These are phyloP conservation scores for Cranoglanis bouderius DNA, from an alignment of 2,113 vertebrate genomes.

Conservation along the genomic window DNA sequence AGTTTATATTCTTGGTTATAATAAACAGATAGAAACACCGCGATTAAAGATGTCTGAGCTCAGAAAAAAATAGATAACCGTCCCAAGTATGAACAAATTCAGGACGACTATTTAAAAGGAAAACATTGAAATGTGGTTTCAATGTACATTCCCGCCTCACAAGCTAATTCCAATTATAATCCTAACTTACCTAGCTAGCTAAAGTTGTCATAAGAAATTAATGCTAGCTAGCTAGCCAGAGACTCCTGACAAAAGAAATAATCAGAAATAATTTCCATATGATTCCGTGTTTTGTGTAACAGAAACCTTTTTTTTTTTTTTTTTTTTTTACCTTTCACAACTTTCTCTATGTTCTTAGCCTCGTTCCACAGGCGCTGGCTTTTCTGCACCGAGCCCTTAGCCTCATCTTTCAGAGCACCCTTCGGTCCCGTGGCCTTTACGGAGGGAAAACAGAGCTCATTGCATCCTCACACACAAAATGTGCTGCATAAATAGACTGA, in stretches of 20 bases:
- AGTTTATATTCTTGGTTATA: background rate
- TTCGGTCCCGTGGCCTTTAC: constrained; percentile 41
- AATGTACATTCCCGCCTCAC: background rate
- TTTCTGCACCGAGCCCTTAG: constrained; percentile 50
- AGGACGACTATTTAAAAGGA: background rate
- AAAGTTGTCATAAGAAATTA: background rate
- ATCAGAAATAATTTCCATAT: background rate
- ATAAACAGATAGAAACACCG: background rate
- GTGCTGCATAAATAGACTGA: constrained; percentile 13
- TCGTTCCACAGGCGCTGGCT: constrained; percentile 49
- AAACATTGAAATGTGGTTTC: background rate
- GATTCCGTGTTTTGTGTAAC: background rate
- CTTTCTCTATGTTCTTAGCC: constrained; percentile 42
- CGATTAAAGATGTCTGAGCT: background rate
- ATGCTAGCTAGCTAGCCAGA: background rate
- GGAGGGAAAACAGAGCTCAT: constrained; percentile 10
- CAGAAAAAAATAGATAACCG: background rate
- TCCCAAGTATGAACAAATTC: background rate
- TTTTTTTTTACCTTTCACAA: constrained; percentile 72
- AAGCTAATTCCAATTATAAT: background rate
- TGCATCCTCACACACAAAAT: background rate
- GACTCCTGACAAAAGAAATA: background rate
- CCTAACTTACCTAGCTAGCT: background rate
- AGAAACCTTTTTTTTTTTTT: background rate
- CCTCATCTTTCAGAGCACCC: constrained; percentile 52